A percentile compares a stretch with the other conserved stretches of the same genome.
Conservation (phyloP, 1,140 invertebrate genomes). For the Leptoteleia sp. region DNA sequence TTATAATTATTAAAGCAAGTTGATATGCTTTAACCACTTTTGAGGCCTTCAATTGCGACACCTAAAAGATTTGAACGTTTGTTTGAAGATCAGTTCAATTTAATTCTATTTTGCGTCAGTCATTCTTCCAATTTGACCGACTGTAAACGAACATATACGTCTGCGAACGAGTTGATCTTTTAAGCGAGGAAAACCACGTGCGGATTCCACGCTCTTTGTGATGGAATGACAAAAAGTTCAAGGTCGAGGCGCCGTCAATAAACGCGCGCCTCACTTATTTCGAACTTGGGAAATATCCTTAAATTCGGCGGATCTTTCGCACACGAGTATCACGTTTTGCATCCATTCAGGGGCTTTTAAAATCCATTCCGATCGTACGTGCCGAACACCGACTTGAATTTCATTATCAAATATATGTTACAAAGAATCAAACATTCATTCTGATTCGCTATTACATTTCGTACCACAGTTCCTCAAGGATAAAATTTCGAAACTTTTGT, state of each 20-base stretch:
- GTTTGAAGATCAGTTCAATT: no score
- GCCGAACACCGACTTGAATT: conserved; percentile 14
- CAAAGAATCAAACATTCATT: background rate
- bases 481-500: background rate
- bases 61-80: no score
- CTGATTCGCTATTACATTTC: background rate
- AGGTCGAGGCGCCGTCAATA: conserved; percentile 24
- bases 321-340: conserved; percentile 6
- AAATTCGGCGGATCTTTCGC: conserved; percentile 12
- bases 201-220: conserved; percentile 22
- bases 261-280: conserved; percentile 24
- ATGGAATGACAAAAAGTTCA: conserved; percentile 40
- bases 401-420: conserved; percentile 10
- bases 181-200: conserved; percentile 28
- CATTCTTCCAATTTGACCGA: conserved; percentile 15
- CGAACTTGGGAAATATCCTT: conserved; percentile 14
- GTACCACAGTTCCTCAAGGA: background rate
- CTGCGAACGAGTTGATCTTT: conserved; percentile 37
- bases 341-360: background rate
- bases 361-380: conserved; percentile 15
- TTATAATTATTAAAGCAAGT: no score
- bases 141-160: conserved; percentile 12
- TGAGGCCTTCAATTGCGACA: no score
- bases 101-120: conserved; percentile 11
- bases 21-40: no score